Conservation (phyloP, 1,140 invertebrate species). For the Diabrotica virgifera region DNA sequence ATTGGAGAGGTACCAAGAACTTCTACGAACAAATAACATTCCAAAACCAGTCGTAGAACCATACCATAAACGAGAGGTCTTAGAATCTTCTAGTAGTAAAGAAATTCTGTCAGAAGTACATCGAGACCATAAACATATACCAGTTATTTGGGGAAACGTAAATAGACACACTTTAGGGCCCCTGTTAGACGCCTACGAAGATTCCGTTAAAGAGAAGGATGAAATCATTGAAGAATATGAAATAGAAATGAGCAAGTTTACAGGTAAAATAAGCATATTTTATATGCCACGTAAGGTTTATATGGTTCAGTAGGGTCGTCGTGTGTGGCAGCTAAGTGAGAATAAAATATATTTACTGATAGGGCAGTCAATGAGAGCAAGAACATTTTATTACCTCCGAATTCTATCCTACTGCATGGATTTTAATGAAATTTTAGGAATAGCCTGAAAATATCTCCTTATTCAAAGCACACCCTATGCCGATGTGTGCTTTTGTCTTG, state of each 20-base stretch:
- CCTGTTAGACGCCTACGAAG: slow-evolving; percentile 65
- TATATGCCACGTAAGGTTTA: neutral
- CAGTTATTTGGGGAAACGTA: slow-evolving; percentile 54
- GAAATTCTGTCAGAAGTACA: slow-evolving; percentile 37
- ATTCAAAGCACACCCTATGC: no score
- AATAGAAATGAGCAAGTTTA: slow-evolving; percentile 59
- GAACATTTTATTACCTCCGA: no score
- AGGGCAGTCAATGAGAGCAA: no score
- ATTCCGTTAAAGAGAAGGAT: slow-evolving; percentile 63
- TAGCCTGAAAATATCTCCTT: no score
- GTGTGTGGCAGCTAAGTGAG: no score
- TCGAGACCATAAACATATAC: slow-evolving; percentile 39
- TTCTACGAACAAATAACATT: slow-evolving; percentile 48
- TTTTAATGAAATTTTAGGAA: no score
- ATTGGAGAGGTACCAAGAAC: slow-evolving; percentile 65
- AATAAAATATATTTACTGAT: no score
- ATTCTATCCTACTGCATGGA: no score
- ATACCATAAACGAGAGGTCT: slow-evolving; percentile 32
- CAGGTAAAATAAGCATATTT: slow-evolving; percentile 33
- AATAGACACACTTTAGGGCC: slow-evolving; percentile 57
- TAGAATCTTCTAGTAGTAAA: slow-evolving; percentile 29
- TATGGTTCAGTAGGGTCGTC: no score
- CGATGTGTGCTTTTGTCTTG: no score
- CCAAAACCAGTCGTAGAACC: slow-evolving; percentile 12
- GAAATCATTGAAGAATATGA: slow-evolving; percentile 61